Evolutionary conservation across 1,140 invertebrate genomes (phyloP), one percentile per base, ranked within the genome.

Genomic region (Chrysopa pallens): DNA sequence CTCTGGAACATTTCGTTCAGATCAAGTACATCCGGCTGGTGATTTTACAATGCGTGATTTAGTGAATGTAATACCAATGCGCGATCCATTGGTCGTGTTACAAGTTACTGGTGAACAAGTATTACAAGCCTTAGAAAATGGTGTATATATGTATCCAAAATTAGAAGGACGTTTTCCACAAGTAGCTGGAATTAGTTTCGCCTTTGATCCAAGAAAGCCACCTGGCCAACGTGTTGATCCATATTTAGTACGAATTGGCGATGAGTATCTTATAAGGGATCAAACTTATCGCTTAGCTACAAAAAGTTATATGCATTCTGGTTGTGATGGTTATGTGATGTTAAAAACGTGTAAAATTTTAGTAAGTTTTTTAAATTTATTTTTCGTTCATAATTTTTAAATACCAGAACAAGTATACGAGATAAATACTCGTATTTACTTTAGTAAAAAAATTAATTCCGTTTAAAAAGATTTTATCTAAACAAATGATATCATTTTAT

Each of bases 311-410:
- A 62, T 84, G 44, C 66, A 70, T 46, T 62, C 62, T 31, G 88
- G 87, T 2, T 83, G 84, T 59, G 88, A 93, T 67, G 88, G 88
- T 2, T 93, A 84, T 57, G 76, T 69, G 36, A 76, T 84, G 62
- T 71, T 93, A 41, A 79, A 76, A 51, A 64, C 78, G 39, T 76
- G 74, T 54, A 69, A 70, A 48, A 62, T 85, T 36, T 50, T 86
- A 64, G 81, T 86, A 56, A 67, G 73, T 64, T 31, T 40, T 23
- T 41, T 41, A 12, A n/a, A n/a, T n/a, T n/a, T n/a, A n/a, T n/a
- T n/a, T n/a, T n/a, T n/a, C n/a, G n/a, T n/a, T n/a, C n/a, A n/a
- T n/a, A n/a, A n/a, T n/a, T n/a, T n/a, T n/a, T n/a, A n/a, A n/a
- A n/a, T n/a, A n/a, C n/a, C n/a, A n/a, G n/a, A n/a, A n/a, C n/a